phyloP scores from a whole-genome alignment of 2,888 invertebrate genomes.

The Plagodis pulveraria region DNA sequence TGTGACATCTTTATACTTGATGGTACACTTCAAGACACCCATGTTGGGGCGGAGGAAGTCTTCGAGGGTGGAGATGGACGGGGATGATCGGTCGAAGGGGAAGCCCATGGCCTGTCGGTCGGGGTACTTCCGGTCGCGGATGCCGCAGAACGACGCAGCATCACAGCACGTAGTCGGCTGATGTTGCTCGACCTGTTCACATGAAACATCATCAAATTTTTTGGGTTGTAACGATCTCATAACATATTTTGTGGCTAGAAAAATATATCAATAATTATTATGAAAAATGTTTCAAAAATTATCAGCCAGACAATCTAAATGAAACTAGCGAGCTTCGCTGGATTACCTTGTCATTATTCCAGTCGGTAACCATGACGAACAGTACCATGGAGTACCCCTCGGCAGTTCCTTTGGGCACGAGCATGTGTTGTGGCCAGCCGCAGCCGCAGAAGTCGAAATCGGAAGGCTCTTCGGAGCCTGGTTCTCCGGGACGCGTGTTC shows the following conservation, averaged over 20 bases:
- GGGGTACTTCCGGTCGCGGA: constrained; percentile 88
- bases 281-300: too few relatives aligned
- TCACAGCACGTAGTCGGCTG: constrained; percentile 84
- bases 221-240: too few relatives aligned
- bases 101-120: constrained; percentile 89
- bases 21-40: constrained; percentile 84
- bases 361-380: constrained; percentile 92
- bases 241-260: too few relatives aligned
- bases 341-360: constrained; percentile 87
- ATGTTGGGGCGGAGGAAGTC: constrained; percentile 92
- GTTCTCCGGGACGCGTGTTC: constrained; percentile 83
- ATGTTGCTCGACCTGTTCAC: constrained; percentile 79
- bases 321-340: too few relatives aligned
- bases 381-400: constrained; percentile 88
- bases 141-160: constrained; percentile 89
- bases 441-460: constrained; percentile 94
- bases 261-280: too few relatives aligned
- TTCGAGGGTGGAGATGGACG: constrained; percentile 81
- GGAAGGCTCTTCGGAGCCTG: constrained; percentile 73
- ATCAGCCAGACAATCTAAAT: too few relatives aligned
- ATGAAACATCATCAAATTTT: too few relatives aligned
- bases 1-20: constrained; percentile 85
- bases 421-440: constrained; percentile 94
- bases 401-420: constrained; percentile 89
- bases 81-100: constrained; percentile 90